A percentile compares a stretch with the other conserved stretches of the same genome.
Evolutionary conservation across 2,797 vertebrate genomes (phyloP).

Genomic region (Galaxias olidus): DNA sequence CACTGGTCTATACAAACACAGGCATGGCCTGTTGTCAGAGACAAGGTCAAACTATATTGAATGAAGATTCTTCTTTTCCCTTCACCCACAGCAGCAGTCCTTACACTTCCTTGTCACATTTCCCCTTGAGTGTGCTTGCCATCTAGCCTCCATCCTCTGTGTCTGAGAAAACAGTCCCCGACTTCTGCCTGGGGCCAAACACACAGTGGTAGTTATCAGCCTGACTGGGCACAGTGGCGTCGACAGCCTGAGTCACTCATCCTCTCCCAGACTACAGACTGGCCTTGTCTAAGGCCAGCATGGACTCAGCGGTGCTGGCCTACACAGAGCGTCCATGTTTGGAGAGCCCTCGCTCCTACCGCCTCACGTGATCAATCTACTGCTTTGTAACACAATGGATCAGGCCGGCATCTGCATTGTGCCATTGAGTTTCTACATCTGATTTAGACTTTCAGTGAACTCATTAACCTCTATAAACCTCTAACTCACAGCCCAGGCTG

Average conservation of each 20-base stretch:
- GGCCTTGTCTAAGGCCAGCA: neutral
- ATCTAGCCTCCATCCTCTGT: too few species aligned
- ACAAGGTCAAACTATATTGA: neutral
- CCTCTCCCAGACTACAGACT: conserved; percentile 7
- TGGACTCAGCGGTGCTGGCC: neutral
- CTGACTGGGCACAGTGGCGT: conserved; percentile 22
- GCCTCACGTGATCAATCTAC: too few species aligned
- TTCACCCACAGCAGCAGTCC: neutral
- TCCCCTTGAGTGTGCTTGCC: neutral
- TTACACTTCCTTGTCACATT: too few species aligned
- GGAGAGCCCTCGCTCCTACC: too few species aligned
- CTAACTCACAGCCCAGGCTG: neutral
- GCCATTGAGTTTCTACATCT: too few species aligned
- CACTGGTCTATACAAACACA: conserved; percentile 8
- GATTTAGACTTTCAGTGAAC: too few species aligned
- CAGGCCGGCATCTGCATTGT: too few species aligned
- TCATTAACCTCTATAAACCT: too few species aligned
- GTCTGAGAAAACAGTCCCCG: neutral
- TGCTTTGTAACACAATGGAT: too few species aligned
- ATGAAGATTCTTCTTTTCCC: neutral
- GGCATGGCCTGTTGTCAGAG: neutral
- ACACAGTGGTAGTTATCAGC: conserved; percentile 8
- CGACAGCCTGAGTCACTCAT: conserved; percentile 28
- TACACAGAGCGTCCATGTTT: too few species aligned
- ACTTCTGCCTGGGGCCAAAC: conserved; percentile 16